phyloP scores from a whole-genome alignment of 2,797 vertebrate species.

The Picus viridis region DNA sequence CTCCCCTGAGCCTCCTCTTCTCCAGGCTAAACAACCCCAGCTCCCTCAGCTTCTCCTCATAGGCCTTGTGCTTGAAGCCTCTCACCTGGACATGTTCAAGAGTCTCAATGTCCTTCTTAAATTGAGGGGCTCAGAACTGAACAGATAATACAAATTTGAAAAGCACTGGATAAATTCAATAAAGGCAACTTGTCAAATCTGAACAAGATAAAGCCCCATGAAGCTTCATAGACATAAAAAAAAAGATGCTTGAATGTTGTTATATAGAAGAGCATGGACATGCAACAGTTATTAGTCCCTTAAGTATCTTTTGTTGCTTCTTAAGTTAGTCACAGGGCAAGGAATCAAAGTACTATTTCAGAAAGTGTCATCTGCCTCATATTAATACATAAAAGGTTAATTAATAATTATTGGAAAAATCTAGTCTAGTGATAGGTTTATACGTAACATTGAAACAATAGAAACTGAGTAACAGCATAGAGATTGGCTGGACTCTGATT shows the following conservation, averaged over 20 bases:
- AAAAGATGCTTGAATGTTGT: not conserved
- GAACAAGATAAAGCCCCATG: not conserved
- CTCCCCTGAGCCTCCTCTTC: too few species aligned
- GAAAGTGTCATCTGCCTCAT: not conserved
- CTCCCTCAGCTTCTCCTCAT: too few species aligned
- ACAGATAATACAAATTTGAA: not conserved
- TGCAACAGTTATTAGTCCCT: not conserved
- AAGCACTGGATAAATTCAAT: not conserved
- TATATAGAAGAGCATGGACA: accelerated
- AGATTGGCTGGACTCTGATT: not conserved
- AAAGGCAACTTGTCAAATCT: not conserved
- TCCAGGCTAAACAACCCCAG: too few species aligned
- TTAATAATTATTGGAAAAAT: not conserved
- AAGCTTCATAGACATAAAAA: not conserved
- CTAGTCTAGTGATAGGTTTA: not conserved
- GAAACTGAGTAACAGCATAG: not conserved
- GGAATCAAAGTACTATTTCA: not conserved
- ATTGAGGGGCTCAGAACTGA: too few species aligned
- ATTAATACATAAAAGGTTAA: not conserved
- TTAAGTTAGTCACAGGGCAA: not conserved
- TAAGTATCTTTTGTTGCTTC: not conserved
- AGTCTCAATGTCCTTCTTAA: too few species aligned
- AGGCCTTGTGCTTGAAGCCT: too few species aligned
- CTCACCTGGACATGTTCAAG: too few species aligned
- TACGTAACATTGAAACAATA: not conserved